These are phyloP conservation scores for Glyptemys insculpta DNA, from an alignment of 2,797 vertebrate species.

Conservation along the genomic window DNA sequence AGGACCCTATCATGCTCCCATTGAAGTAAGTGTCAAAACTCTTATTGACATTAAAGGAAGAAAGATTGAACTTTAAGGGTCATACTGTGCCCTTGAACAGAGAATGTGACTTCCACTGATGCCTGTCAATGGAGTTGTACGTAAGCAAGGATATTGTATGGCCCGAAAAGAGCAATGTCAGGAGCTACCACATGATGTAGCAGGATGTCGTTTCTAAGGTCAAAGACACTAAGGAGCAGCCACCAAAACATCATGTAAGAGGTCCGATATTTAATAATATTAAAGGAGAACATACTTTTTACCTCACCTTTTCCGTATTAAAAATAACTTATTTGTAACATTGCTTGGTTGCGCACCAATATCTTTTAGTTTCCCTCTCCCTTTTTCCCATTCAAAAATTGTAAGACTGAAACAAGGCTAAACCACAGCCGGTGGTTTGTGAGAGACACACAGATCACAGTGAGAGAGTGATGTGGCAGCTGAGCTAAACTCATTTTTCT, in stretches of 20 bases:
- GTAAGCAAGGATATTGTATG: background rate
- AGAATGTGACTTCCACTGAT: slow-evolving; percentile 8
- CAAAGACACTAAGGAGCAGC: background rate
- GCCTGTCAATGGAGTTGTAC: background rate
- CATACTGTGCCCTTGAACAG: background rate
- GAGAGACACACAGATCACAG: background rate
- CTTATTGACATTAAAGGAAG: background rate
- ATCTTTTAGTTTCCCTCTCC: slow-evolving; percentile 47
- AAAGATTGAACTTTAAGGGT: background rate
- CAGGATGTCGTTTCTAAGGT: background rate
- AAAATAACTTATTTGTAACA: slow-evolving; percentile 43
- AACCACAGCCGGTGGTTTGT: slow-evolving; percentile 33
- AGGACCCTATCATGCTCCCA: background rate
- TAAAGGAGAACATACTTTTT: slow-evolving; percentile 48
- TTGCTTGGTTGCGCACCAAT: slow-evolving; percentile 32
- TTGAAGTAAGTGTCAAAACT: background rate
- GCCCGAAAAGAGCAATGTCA: background rate
- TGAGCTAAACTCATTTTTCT: slow-evolving; percentile 39
- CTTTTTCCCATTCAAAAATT: slow-evolving; percentile 48
- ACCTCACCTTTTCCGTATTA: slow-evolving; percentile 40
- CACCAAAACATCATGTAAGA: slow-evolving; percentile 1
- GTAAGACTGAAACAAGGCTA: slow-evolving; percentile 56
- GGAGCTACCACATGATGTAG: background rate
- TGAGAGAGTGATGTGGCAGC: background rate
- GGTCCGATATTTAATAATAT: slow-evolving; percentile 7